Evolutionary conservation across 2,888 invertebrate species (phyloP).

Genomic region (Lasioglossum lativentre): DNA sequence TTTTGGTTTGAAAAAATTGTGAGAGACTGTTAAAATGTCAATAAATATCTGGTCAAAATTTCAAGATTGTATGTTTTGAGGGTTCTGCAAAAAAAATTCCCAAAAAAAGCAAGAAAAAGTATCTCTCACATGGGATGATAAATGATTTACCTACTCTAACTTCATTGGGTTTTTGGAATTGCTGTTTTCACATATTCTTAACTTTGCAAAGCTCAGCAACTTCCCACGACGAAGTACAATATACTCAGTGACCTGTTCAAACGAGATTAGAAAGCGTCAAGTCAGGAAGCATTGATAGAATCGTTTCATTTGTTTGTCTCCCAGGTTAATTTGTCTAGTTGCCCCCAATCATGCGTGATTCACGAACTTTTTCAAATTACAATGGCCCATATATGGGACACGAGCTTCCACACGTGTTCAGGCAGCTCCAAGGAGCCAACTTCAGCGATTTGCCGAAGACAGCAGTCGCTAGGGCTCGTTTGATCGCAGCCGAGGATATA

Average conservation of each 20-base stretch:
- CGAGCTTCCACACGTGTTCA: background rate
- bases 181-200: too few species aligned
- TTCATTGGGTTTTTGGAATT: too few species aligned
- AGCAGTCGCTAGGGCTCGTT: slow-evolving; percentile 22
- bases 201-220: too few species aligned
- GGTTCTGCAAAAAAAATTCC: too few species aligned
- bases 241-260: background rate
- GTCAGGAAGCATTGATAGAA: background rate
- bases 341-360: background rate
- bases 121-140: too few species aligned
- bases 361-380: background rate
- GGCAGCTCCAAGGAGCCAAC: background rate
- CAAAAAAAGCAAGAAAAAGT: too few species aligned
- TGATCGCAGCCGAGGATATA: slow-evolving; percentile 46
- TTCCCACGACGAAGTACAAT: background rate
- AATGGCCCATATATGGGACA: background rate
- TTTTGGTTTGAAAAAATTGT: too few species aligned
- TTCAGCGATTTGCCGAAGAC: slow-evolving; percentile 11
- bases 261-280: background rate
- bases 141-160: too few species aligned
- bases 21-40: too few species aligned
- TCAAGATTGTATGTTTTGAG: too few species aligned
- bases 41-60: too few species aligned
- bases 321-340: background rate
- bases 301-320: background rate